Evolutionary conservation across 2,888 invertebrate species (phyloP), one percentile per base, ranked within the genome.

Genomic region (Nomada fucata): DNA sequence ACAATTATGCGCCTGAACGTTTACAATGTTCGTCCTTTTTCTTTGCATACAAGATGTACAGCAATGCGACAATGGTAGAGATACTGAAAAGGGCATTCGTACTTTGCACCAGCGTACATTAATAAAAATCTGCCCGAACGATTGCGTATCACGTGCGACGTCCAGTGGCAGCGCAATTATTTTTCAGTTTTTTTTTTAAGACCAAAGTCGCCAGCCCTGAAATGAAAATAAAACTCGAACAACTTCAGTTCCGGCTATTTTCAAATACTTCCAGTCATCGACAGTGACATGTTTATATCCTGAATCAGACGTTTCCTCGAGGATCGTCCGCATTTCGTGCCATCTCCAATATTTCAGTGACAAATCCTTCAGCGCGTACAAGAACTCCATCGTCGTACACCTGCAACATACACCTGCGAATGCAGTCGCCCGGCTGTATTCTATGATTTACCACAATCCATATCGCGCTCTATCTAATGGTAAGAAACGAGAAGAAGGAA

Each of bases 211-310:
- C 15, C 11, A 47, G 47, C 15, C 47, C 47, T 47, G 47, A 15
- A 13, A 47, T 47, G 11, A 47, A 29, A 9, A 50, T 26, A 10
- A 4, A 29, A 50, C 18, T 47, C 47, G 70, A 44, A 15, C 53
- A 85, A 77, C 77, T 85, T 86, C 86, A 80, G 63, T 75, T 47
- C 53, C 50, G 55, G 47, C 57, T 64, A 67, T 67, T 77, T 79
- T 77, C 73, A 73, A 77, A 73, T n/a, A n/a, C 52, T 36, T 76
- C 23, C 67, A 68, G 78, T 77, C 75, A 80, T 11, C 78, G 82
- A 87, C 75, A 88, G 83, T 85, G 71, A 85, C 61, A 86, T 88
- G 83, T 88, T 85, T 88, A 73, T 82, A 61, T 71, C 57, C 65
- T 42, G 53, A 29, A 68, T 79, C 72, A 59, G 61, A 83, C 74